Evolutionary conservation across 2,888 invertebrate genomes (phyloP), one percentile per base, ranked within the genome.

Genomic region (Ochropleura leucogaster): DNA sequence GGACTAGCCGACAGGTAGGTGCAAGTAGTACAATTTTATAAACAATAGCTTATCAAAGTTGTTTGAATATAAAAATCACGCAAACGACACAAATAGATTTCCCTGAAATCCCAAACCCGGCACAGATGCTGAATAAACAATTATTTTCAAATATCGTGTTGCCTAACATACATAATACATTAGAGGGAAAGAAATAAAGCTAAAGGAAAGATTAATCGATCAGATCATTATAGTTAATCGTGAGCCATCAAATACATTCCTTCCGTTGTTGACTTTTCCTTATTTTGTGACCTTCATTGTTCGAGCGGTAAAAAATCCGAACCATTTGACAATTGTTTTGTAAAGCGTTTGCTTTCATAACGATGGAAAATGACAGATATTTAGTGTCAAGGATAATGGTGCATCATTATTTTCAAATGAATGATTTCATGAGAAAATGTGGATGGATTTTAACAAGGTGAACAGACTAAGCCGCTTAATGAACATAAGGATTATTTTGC

Each of bases 221-320:
- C 80, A 68, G 69, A 79, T 86, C 85, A 80, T 87, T 88, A 85
- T 81, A 77, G 82, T 78, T 86, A 88, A 87, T 88, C 85, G 82
- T 68, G 55, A 70, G 75, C 85, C 77, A 88, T 85, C 88, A 84
- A 88, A 88, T 79, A 87, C 84, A 86, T 84, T 76, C 74, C 78
- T 80, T 72, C 44, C 75, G 67, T 64, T 77, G 69, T 70, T 82
- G 77, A 80, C 84, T 84, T 86, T 85, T 86, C 85, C 87, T 85
- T 80, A 83, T 85, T 59, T 59, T 77, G 77, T 74, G 63, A 72
- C 74, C 80, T 85, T 77, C 77, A 72, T 74, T 87, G 70, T 80
- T 74, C 57, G 57, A 71, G 66, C 72, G 63, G 83, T 83, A 75
- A 79, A 85, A 81, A 80, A 72, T 62, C 62, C 70, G 71, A 63